Evolutionary conservation across 1,140 invertebrate genomes (phyloP), one percentile per base, ranked within the genome.

Genomic region (Drosophila azteca): DNA sequence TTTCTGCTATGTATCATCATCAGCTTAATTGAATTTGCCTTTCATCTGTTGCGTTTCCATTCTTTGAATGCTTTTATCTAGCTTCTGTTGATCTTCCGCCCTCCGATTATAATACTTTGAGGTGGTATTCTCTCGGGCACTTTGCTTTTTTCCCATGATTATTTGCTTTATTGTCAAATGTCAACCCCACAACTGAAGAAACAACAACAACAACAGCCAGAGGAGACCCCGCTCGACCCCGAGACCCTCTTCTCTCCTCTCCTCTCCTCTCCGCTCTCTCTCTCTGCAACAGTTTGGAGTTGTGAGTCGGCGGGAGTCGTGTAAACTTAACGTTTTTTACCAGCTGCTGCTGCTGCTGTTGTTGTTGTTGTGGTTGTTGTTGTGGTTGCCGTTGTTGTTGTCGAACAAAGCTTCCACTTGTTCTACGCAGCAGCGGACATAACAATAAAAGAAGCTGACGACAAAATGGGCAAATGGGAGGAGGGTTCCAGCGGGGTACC

Each of bases 121-220:
- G 31, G 39, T 31, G 66, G 31, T 48, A 52, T 73, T 73, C 60
- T 63, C 41, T 39, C 39, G 73, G 48, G 48, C 57, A 54, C 75
- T 82, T 70, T 79, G 63, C 65, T 75, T 88, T 90, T 90, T 90
- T 90, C 85, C 85, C 85, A 90, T 90, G 85, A 90, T 90, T 90
- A 90, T 90, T 90, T 90, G 85, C 87, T 90, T 90, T 90, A 90
- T 90, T 90, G 85, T 90, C 87, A 82, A 87, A 90, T 90, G 87
- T 90, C 82, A 88, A 90, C 76, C 78, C 72, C 61, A 72, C 70
- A 76, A 64, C 62, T 49, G 45, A 62, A 69, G 24, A 41, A 61
- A 44, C 41, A 66, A 49, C 44, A 55, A 22, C 7, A 24, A 43
- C 22, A 48, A 26, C n/a, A 15, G 22, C 17, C 9, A 49, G 43